Conservation (phyloP, 2,888 invertebrate genomes). For the Syrphus vitripennis region DNA sequence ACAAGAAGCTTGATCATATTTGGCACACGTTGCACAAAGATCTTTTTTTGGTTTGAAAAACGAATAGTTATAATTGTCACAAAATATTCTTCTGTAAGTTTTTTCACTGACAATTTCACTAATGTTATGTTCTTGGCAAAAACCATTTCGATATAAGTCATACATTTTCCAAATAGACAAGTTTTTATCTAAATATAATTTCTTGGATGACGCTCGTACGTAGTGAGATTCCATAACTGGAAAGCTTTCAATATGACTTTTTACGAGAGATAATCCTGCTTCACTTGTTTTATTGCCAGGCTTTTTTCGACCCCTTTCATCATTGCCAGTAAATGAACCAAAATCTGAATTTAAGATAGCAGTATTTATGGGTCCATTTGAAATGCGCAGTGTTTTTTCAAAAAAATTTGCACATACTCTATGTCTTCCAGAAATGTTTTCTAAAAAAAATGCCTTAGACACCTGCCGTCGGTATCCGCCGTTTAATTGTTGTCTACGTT, state of each 20-base stretch:
- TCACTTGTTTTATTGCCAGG: background rate
- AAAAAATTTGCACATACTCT: constrained; percentile 1
- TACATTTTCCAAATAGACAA: constrained; percentile 12
- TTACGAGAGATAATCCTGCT: background rate
- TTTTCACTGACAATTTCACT: background rate
- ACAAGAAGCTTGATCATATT: background rate
- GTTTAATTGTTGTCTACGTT: background rate
- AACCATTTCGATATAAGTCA: background rate
- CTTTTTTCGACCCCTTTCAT: background rate
- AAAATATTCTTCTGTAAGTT: background rate
- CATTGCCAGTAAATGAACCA: background rate
- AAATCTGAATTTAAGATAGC: background rate
- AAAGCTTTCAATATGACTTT: background rate
- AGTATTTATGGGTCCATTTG: constrained; percentile 9
- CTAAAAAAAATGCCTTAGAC: background rate
- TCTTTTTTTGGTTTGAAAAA: constrained; percentile 2
- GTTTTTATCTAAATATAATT: background rate
- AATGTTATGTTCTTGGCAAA: background rate
- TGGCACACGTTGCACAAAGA: background rate
- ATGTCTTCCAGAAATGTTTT: background rate
- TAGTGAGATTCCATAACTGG: background rate
- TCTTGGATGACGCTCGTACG: background rate
- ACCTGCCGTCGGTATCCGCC: too few species aligned
- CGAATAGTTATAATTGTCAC: background rate
- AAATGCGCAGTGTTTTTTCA: constrained; percentile 14